Base-by-base conservation (phyloP, 1,140 invertebrate species). In the Ridgeia piscesae region DNA sequence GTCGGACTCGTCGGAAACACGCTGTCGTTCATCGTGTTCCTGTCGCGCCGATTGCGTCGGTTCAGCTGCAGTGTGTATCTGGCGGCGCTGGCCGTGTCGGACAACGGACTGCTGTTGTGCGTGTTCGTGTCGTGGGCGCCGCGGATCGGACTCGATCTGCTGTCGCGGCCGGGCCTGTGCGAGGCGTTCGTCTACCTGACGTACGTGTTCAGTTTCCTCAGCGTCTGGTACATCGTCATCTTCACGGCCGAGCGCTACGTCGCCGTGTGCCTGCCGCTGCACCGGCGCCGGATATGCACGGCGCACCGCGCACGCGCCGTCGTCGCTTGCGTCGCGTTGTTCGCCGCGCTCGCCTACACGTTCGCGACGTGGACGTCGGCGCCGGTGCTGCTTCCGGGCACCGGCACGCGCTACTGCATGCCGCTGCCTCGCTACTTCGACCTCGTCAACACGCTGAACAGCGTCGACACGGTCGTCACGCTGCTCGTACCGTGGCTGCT, bases 1-100 rank as follows among this genome's bases (percentile, higher is more conserved):
- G 95, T 97, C 1, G 98, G 98, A 88, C 96, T 96, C 6, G 94
- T 97, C 14, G 98, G 98, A 1, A 98, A 98, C 94, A 96, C 97
- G 31, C 94, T 98, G 0, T 98, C 97, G 0, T 94, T 97, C 8
- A 89, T 92, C 21, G 97, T 98, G 0, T 97, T 98, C 93, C 97
- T 97, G 92, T 96, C 96, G 6, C 97, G 97, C 6, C 97, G 97
- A 93, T 95, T 98, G 34, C 96, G 97, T 8, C 96, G 97, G 91
- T 96, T 97, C 9, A 98, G 97, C 0, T 98, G 93, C 33, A 93
- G 93, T n/a, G 97, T 97, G 94, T 98, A 98, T 91, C 92, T 97
- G 48, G 96, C 97, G 0, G 97, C 97, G 0, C 93, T 97, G 31
- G 96, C 97, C 4, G 95, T 94, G 0, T 95, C 96, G 0, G 97